phyloP scores from a whole-genome alignment of 2,888 invertebrate species.

The Platycheirus albimanus region DNA sequence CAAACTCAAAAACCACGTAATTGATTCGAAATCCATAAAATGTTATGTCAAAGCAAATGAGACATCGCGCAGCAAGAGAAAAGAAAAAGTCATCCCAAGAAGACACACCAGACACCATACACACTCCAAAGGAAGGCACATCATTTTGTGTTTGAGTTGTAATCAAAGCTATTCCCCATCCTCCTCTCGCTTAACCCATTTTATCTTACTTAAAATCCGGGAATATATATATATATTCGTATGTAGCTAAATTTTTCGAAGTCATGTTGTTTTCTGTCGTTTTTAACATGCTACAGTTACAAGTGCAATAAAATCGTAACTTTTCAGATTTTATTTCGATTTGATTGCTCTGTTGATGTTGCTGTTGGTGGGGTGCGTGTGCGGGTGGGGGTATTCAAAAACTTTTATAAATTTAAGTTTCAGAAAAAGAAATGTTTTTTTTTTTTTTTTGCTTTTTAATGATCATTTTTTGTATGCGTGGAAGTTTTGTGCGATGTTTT shows the following conservation, averaged over 20 bases:
- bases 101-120: not conserved
- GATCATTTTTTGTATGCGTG: conserved; percentile 46
- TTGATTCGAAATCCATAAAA: conserved; percentile 62
- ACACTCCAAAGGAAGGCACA: conserved; percentile 22
- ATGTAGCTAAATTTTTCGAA: no score
- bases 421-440: conserved; percentile 45
- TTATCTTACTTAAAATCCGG: not conserved
- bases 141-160: not conserved
- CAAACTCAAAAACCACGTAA: conserved; percentile 41
- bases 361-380: no score
- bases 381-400: no score
- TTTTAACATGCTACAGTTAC: conserved; percentile 48
- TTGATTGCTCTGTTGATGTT: conserved; percentile 51
- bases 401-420: no score
- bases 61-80: not conserved
- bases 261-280: not conserved
- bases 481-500: conserved; percentile 3
- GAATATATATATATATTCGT: no score
- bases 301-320: conserved; percentile 64
- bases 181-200: no score
- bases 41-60: conserved; percentile 27
- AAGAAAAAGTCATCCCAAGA: conserved; percentile 8
- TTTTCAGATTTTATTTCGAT: conserved; percentile 54
- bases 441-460: conserved; percentile 24
- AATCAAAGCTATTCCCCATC: no score